Evolutionary conservation across 2,113 vertebrate genomes (phyloP), one percentile per base, ranked within the genome.

Genomic region (Ceyx cyanopectus): DNA sequence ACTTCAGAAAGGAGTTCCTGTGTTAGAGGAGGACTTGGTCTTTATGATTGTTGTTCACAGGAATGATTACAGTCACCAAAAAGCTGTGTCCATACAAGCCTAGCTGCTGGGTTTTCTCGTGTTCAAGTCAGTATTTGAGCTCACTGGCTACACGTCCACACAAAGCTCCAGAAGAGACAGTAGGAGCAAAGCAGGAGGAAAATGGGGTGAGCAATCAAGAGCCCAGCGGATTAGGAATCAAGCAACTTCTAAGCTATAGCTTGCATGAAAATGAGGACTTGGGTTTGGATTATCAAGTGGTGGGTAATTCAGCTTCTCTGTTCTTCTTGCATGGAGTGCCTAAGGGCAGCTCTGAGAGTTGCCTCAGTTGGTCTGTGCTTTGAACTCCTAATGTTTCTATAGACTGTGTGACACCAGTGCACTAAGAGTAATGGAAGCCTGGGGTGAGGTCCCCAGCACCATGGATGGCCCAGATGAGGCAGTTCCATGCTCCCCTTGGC

Each of bases 41-140:
- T 21, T 34, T 72, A 11, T 9, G 8, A 32, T 34, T 21, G 24
- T 89, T 46, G 12, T 10, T 54, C 16, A 14, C 14, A 45, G 24
- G 40, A 43, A 58, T 53, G 1, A 57, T 65, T 57, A 21, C 78
- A 91, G 29, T 29, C 60, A 45, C 4, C 32, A 77, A 57, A 87
- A 32, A 46, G 26, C 7, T 20, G 10, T 10, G 20, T 34, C 58
- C 67, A 17, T 37, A 48, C 29, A 53, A 43, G 20, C 0, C 1
- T 5, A 68, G 23, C 45, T 45, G n/a, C 18, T 18, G 14, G 58
- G n/a, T 19, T 65, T 63, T n/a, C 14, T 3, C n/a, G 10, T n/a
- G 22, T 29, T 26, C 40, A 51, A 4, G 50, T 48, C 62, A 50
- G 53, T 4, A 23, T 34, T 45, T 67, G 57, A 63, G 29, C 19